phyloP scores from a whole-genome alignment of 2,113 vertebrate species.

The Lampris megalopsis region DNA sequence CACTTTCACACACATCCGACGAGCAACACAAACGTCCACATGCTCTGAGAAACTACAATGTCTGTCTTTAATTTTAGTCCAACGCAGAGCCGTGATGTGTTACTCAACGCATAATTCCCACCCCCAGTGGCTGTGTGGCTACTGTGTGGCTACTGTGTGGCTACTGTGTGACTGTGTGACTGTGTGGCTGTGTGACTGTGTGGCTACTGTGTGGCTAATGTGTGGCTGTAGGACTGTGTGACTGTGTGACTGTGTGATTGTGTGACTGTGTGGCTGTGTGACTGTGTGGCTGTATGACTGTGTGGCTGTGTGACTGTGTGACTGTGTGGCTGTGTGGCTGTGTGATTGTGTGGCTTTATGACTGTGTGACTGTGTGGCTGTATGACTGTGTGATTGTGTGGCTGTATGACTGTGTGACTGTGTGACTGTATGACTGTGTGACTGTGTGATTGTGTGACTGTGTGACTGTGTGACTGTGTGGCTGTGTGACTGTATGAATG shows the following conservation, averaged over 20 bases:
- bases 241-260: neutral
- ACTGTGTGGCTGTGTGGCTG: no score
- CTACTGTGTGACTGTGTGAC: neutral
- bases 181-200: neutral
- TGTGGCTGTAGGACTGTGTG: no score
- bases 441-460: no score
- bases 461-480: no score
- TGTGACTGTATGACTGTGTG: neutral
- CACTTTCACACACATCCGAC: no score
- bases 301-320: neutral
- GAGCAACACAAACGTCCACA: neutral
- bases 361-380: no score
- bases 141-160: neutral
- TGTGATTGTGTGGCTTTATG: neutral
- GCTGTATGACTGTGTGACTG: no score
- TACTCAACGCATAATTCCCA: neutral
- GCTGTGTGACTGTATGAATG: neutral
- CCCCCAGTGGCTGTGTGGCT: neutral
- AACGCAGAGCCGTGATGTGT: neutral
- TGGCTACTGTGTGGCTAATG: no score
- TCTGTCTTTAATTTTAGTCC: neutral
- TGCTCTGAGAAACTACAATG: neutral
- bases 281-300: neutral
- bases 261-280: neutral
- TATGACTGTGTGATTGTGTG: no score